Conservation (phyloP, 2,888 invertebrate species). For the Campoletis raptor region DNA sequence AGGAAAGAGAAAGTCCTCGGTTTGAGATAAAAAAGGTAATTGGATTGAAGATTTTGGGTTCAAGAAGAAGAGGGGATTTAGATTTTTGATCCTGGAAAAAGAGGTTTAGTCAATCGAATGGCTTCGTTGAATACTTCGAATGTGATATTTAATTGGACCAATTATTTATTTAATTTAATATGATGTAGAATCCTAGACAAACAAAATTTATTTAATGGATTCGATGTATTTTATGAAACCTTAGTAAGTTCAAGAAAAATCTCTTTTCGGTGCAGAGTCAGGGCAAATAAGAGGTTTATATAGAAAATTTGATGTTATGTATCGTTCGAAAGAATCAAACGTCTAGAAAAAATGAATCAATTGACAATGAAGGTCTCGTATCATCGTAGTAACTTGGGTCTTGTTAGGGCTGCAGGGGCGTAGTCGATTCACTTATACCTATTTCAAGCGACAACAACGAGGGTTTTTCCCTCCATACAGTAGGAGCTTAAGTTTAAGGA, state of each 20-base stretch:
- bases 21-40: no score
- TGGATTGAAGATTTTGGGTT: not conserved
- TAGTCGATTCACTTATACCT: conserved; percentile 34
- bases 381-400: not conserved
- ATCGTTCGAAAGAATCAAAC: not conserved
- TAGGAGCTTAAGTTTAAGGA: conserved; percentile 43
- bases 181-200: no score
- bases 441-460: conserved; percentile 33
- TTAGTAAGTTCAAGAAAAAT: no score
- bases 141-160: no score
- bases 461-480: conserved; percentile 18
- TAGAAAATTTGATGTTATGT: not conserved
- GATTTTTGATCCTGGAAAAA: not conserved
- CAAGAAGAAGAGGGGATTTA: not conserved
- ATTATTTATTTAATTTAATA: no score
- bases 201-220: no score
- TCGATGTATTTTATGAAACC: no score
- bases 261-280: no score
- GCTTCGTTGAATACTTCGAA: no score
- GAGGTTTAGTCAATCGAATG: no score
- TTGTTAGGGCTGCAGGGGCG: conserved; percentile 27
- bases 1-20: not conserved
- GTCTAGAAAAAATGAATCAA: not conserved
- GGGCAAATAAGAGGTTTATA: not conserved
- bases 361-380: conserved; percentile 26